A percentile compares a stretch with the other conserved stretches of the same genome.
Evolutionary conservation across 2,797 vertebrate genomes (phyloP).

Genomic region (Phoeniculus purpureus): DNA sequence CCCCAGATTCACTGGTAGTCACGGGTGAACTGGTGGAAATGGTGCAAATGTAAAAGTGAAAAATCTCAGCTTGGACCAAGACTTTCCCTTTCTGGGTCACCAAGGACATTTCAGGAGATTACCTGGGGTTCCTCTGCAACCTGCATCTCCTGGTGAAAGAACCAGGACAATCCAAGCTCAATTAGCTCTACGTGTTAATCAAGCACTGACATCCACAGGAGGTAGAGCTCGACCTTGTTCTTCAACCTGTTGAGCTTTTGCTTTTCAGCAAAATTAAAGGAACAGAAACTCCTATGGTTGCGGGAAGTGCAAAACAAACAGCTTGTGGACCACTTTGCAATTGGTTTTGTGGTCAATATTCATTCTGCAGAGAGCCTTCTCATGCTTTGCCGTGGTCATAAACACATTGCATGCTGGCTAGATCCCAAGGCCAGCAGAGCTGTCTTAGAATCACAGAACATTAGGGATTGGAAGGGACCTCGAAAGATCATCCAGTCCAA

Average conservation of each 20-base stretch:
- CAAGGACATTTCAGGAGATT: background rate
- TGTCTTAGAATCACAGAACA: background rate
- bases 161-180: background rate
- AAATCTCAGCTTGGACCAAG: background rate
- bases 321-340: background rate
- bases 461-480: too few species aligned
- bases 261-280: background rate
- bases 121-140: background rate
- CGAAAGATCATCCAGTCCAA: too few species aligned
- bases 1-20: background rate
- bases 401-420: too few species aligned
- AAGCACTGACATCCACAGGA: fast-evolving
- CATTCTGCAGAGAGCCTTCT: background rate
- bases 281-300: background rate
- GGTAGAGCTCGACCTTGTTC: background rate
- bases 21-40: background rate
- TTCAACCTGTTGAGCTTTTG: background rate
- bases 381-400: too few species aligned
- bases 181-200: background rate
- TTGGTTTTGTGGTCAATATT: background rate
- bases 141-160: background rate
- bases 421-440: too few species aligned
- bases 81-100: background rate
- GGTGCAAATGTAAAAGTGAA: background rate
- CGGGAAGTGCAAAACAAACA: background rate